Percentiles rank a stretch among this genome's conserved stretches.
These are phyloP conservation scores for Luehdorfia chinensis DNA, from an alignment of 1,140 invertebrate species.

Conservation along the genomic window DNA sequence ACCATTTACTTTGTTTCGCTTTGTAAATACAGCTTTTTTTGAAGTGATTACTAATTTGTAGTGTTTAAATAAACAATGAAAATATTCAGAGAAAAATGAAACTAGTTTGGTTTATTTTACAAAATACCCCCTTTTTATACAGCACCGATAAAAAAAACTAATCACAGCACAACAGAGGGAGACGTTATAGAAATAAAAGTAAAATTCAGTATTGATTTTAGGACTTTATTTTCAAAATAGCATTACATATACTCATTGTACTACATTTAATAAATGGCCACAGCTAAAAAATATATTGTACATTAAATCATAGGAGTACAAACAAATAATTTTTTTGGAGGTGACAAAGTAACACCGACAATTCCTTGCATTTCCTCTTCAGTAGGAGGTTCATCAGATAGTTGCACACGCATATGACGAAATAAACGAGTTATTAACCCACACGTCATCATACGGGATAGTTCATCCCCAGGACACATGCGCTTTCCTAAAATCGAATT, in stretches of 20 bases:
- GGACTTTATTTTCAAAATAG: too few relatives aligned
- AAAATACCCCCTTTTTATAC: too few relatives aligned
- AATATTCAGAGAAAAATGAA: not conserved
- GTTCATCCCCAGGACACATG: conserved; percentile 91
- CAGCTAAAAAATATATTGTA: too few relatives aligned
- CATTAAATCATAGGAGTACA: conserved; percentile 45
- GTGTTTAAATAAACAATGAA: conserved; percentile 35
- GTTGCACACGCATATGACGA: conserved; percentile 75
- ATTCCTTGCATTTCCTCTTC: conserved; percentile 77
- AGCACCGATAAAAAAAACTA: too few relatives aligned
- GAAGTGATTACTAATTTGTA: conserved; percentile 28
- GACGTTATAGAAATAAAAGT: too few relatives aligned
- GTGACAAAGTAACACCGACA: conserved; percentile 85
- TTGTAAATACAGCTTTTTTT: conserved; percentile 42
- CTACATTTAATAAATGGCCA: too few relatives aligned
- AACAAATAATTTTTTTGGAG: conserved; percentile 70
- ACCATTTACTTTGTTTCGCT: conserved; percentile 40
- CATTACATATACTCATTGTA: too few relatives aligned
- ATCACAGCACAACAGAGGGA: too few relatives aligned
- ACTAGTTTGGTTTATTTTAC: not conserved
- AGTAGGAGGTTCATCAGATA: conserved; percentile 51
- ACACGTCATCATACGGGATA: conserved; percentile 87
- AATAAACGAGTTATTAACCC: conserved; percentile 82
- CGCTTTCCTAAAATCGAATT: conserved; percentile 87
- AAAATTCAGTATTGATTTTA: too few relatives aligned